Evolutionary conservation across 2,888 invertebrate species (phyloP).

Genomic region (Meghimatium bilineatum): DNA sequence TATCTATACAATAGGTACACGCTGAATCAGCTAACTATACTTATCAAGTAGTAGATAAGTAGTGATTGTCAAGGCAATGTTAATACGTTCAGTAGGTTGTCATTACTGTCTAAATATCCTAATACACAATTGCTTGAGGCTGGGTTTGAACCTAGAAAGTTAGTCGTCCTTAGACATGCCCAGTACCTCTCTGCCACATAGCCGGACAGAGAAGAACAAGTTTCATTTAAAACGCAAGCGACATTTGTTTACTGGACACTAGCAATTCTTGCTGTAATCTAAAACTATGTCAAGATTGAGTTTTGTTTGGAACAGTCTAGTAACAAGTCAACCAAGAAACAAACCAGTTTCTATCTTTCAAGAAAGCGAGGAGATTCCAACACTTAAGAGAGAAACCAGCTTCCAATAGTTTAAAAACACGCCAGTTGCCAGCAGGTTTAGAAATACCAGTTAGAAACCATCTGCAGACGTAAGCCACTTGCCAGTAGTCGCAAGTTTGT

Average conservation of each 20-base stretch:
- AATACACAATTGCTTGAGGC: too few relatives aligned
- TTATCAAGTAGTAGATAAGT: neutral
- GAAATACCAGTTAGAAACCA: neutral
- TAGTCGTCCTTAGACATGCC: too few relatives aligned
- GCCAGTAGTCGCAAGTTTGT: conserved; percentile 12
- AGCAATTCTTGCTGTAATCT: neutral
- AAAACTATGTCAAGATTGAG: neutral
- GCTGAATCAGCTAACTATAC: too few relatives aligned
- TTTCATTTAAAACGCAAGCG: too few relatives aligned
- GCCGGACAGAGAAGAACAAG: too few relatives aligned
- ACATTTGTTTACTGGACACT: neutral
- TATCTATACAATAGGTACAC: too few relatives aligned
- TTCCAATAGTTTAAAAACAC: neutral
- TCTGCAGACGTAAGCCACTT: conserved; percentile 14
- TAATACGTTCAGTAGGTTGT: neutral
- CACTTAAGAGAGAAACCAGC: neutral
- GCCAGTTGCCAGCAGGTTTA: neutral
- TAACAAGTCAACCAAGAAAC: neutral
- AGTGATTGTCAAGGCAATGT: neutral
- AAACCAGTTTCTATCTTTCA: neutral
- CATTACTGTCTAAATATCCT: too few relatives aligned
- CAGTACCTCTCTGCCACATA: too few relatives aligned
- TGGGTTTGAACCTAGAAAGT: too few relatives aligned
- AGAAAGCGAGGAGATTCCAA: neutral
- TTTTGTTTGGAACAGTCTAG: neutral